Evolutionary conservation across 2,888 invertebrate species (phyloP).

Genomic region (Perizoma flavofasciatum): DNA sequence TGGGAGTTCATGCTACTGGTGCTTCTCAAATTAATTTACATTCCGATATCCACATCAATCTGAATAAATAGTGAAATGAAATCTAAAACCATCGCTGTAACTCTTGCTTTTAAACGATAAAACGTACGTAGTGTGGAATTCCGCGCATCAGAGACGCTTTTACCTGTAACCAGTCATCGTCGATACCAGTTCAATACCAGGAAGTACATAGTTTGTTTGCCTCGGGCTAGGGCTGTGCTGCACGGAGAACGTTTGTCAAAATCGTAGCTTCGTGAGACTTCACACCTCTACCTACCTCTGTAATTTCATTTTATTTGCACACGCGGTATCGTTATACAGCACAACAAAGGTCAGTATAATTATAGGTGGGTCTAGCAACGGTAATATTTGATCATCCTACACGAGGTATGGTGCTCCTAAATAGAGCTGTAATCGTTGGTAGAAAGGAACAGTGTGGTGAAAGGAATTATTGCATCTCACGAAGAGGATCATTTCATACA

Average conservation of each 20-base stretch:
- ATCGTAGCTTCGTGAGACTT: constrained; percentile 21
- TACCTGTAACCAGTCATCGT: constrained; percentile 24
- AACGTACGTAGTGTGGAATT: constrained; percentile 21
- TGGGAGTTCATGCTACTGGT: too few species aligned
- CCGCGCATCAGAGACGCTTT: constrained; percentile 29
- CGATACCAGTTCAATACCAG: constrained; percentile 40
- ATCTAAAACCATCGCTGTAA: constrained; percentile 12
- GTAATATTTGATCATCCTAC: too few species aligned
- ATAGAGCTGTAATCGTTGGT: too few species aligned
- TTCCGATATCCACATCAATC: too few species aligned
- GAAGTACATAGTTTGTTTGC: constrained; percentile 36
- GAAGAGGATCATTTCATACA: too few species aligned
- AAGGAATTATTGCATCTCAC: too few species aligned
- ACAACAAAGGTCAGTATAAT: too few species aligned
- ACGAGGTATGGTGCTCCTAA: too few species aligned
- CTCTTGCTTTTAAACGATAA: constrained; percentile 27
- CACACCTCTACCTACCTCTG: constrained; percentile 16
- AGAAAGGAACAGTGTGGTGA: too few species aligned
- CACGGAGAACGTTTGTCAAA: constrained; percentile 16
- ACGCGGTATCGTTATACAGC: too few species aligned
- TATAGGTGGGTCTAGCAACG: too few species aligned
- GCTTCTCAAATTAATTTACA: too few species aligned
- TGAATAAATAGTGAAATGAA: not conserved
- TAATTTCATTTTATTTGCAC: not conserved
- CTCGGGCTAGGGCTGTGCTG: constrained; percentile 26